Conservation (phyloP, 2,888 invertebrate species). For the Agrotis clavis region DNA sequence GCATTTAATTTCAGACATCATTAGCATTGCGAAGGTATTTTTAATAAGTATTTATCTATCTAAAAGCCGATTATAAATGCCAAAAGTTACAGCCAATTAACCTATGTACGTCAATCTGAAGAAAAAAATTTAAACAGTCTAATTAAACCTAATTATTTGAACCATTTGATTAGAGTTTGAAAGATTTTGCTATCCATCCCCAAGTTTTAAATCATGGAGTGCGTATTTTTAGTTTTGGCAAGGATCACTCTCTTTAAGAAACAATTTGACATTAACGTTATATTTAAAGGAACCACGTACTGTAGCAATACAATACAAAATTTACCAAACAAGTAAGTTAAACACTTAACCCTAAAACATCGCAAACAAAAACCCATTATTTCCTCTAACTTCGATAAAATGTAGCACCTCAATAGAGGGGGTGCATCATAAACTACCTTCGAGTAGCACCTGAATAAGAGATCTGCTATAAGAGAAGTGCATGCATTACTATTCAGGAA, state of each 20-base stretch:
- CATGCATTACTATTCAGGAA: conserved; percentile 72
- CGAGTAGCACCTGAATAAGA: conserved; percentile 65
- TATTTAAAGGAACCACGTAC: no score
- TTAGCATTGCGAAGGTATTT: conserved; percentile 1
- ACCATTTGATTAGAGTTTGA: no score
- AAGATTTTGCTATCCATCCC: neutral
- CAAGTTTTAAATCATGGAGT: neutral
- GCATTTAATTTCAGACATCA: neutral
- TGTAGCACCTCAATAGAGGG: conserved; percentile 38
- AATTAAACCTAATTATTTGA: no score
- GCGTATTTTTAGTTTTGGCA: neutral
- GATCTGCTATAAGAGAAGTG: conserved; percentile 69
- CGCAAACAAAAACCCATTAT: conserved; percentile 1
- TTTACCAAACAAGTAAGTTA: neutral
- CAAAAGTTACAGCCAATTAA: no score
- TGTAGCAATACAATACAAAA: neutral
- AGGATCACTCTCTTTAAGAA: no score
- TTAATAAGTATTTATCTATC: neutral
- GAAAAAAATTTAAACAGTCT: no score
- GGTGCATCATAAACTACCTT: conserved; percentile 51
- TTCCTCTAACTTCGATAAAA: conserved; percentile 30
- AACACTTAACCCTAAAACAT: neutral
- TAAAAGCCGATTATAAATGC: no score
- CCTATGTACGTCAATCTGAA: neutral
- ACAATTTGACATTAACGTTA: no score